A percentile compares a stretch with the other conserved stretches of the same genome.
Evolutionary conservation across 2,888 invertebrate genomes (phyloP).

Genomic region (Drosophila mercatorum): DNA sequence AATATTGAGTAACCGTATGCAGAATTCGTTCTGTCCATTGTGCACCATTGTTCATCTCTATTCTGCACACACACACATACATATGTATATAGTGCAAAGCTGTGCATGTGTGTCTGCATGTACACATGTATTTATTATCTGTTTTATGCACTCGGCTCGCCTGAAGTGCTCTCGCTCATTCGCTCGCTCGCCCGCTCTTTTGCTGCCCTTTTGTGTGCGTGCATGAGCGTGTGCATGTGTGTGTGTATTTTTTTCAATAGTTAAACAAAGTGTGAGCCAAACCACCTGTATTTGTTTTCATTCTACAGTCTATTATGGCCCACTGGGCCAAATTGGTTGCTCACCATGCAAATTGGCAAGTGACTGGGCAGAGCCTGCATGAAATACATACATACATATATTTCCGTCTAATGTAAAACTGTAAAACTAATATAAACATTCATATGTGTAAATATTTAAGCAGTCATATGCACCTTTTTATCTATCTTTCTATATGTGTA

Average conservation of each 20-base stretch:
- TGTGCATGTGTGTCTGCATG: not conserved
- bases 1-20: conserved; percentile 6
- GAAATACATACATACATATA: conserved; percentile 1
- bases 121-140: not conserved
- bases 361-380: conserved; percentile 29
- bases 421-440: not conserved
- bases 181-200: not conserved
- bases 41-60: conserved; percentile 8
- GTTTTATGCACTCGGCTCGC: conserved; percentile 9
- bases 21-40: not conserved
- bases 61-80: not conserved
- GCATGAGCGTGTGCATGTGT: not conserved
- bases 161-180: not conserved
- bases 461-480: not conserved
- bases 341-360: conserved; percentile 10
- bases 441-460: not conserved
- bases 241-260: conserved; percentile 9
- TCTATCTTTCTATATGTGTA: not conserved
- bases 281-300: conserved; percentile 57
- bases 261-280: conserved; percentile 13
- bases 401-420: not conserved
- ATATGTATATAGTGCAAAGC: not conserved
- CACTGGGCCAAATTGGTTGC: conserved; percentile 24
- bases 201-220: conserved; percentile 1
- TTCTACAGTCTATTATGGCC: conserved; percentile 24